phyloP scores from a whole-genome alignment of 2,113 vertebrate species.

The Alethe diademata region DNA sequence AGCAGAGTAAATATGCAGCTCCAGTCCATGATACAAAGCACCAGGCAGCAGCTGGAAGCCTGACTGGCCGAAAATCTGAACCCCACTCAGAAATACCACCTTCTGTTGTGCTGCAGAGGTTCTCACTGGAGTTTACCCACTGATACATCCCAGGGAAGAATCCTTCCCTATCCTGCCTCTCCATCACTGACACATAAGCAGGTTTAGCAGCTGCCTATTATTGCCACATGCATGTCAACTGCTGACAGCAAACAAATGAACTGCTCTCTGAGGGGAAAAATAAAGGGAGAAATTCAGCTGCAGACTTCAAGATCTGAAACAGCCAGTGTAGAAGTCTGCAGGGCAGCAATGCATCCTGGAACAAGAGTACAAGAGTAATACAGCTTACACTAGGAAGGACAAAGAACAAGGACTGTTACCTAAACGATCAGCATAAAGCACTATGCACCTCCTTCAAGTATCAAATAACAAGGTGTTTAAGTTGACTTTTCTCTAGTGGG shows the following conservation, averaged over 20 bases:
- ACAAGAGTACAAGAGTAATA: not conserved
- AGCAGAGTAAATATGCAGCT: not conserved
- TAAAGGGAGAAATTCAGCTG: not conserved
- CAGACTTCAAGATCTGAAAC: not conserved
- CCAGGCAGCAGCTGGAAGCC: not conserved
- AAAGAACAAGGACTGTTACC: not conserved
- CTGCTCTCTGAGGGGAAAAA: not conserved
- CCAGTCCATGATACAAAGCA: not conserved
- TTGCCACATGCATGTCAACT: not conserved
- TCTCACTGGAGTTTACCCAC: not conserved
- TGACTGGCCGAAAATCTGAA: not conserved
- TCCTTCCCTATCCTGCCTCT: not conserved
- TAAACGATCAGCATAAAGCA: not conserved
- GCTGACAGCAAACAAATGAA: not conserved
- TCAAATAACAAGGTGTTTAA: not conserved
- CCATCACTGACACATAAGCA: not conserved
- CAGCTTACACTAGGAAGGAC: not conserved
- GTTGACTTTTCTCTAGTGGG: not conserved
- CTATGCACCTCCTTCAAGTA: not conserved
- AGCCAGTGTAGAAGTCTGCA: not conserved
- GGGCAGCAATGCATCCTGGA: not conserved
- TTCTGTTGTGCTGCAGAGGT: not conserved
- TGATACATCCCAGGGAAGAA: not conserved
- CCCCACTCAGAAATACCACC: not conserved
- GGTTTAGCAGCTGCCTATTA: not conserved